Evolutionary conservation across 2,797 vertebrate species (phyloP).

Genomic region (Pseudochirops corinnae): DNA sequence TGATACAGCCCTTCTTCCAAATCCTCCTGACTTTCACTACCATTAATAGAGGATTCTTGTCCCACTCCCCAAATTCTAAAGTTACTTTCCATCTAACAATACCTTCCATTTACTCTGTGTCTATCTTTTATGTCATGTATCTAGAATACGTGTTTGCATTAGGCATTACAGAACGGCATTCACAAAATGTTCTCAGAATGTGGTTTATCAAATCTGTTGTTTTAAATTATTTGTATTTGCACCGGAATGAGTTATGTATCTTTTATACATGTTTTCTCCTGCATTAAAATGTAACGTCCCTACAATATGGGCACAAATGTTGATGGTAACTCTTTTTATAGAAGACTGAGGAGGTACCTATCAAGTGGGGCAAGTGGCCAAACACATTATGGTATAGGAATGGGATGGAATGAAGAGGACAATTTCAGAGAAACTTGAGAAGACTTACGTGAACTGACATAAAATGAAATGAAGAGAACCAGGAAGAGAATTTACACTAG

Average conservation of each 20-base stretch:
- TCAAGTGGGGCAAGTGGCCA: background rate
- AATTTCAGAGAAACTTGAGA: background rate
- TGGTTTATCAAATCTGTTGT: constrained; percentile 75
- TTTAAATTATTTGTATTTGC: constrained; percentile 78
- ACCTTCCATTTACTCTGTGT: background rate
- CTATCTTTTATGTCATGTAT: background rate
- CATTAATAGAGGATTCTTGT: background rate
- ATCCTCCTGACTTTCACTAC: background rate
- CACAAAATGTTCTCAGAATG: constrained; percentile 61
- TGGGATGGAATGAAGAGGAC: background rate
- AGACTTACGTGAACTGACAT: background rate
- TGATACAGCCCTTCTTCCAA: background rate
- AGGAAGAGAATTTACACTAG: background rate
- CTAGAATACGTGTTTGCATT: constrained; percentile 61
- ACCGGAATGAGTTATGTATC: constrained; percentile 69
- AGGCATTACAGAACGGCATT: constrained; percentile 53
- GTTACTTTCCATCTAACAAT: background rate
- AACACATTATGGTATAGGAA: background rate
- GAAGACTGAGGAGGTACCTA: background rate
- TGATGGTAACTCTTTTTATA: background rate
- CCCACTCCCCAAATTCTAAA: background rate
- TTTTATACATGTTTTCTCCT: background rate
- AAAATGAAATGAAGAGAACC: background rate
- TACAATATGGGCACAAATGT: background rate
- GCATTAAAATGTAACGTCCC: background rate